Evolutionary conservation across 2,888 invertebrate genomes (phyloP), one percentile per base, ranked within the genome.

Genomic region (Drosophila fulvimacula): DNA sequence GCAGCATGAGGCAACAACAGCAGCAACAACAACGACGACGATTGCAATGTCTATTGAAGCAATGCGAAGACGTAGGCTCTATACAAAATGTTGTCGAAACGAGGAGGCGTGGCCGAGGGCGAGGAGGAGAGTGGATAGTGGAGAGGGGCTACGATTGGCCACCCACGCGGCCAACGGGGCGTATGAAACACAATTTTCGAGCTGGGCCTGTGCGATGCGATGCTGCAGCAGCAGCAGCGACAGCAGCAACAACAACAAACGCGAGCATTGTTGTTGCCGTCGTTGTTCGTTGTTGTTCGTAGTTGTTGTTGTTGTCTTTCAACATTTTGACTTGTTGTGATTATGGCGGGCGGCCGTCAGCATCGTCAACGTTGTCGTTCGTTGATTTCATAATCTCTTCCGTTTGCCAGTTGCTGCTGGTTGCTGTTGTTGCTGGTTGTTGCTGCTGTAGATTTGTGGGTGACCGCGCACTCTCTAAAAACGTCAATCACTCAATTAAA

Each of bases 401-500:
- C 70, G 86, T 68, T 82, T 51, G 82, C 59, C 62, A 59, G 70
- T 75, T 76, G 74, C 44, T 27, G 46, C 5, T 46, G 56, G 19
- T 34, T 17, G 49, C 34, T 49, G 41, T 49, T 52, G 44, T 57
- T 73, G 41, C 5, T 32, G 30, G 65, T 64, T 75, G 86, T 36
- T 69, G 64, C 61, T 76, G 65, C 64, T 77, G 86, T 83, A 79
- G 80, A 83, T 83, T 83, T 83, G 88, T 83, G 83, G 83, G 83
- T 83, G 83, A 84, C 88, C 82, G 87, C 88, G 84, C 84, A 87
- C 88, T 87, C 87, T 88, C 87, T 87, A 90, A 90, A 91, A 91
- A 91, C 91, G 91, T 91, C 91, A 91, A 91, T 91, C 91, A 91
- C 91, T 91, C 91, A 91, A 91, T 91, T 91, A 91, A 91, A 91